These are phyloP conservation scores for Ricordea florida DNA, from an alignment of 92 coral and sea anemone genomes.

Conservation along the genomic window DNA sequence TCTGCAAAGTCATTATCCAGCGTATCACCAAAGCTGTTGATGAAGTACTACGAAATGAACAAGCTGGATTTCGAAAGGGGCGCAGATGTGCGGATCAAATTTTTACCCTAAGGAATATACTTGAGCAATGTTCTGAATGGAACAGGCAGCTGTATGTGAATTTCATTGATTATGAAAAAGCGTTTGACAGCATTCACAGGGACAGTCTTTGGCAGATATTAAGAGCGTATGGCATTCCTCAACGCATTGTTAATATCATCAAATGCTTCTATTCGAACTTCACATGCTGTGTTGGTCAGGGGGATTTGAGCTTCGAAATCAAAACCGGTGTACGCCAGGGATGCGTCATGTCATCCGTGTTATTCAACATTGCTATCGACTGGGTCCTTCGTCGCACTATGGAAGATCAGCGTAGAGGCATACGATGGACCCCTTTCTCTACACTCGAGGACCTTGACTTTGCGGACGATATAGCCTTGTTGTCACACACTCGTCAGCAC, in stretches of 20 bases:
- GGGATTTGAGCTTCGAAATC: neutral
- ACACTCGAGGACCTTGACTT: slow-evolving; percentile 17
- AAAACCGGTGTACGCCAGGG: slow-evolving; percentile 7
- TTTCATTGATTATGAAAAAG: slow-evolving; percentile 29
- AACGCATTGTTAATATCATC: slow-evolving; percentile 1
- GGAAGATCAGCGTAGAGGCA: slow-evolving; percentile 4
- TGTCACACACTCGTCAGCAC: slow-evolving; percentile 17
- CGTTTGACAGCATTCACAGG: slow-evolving; percentile 42
- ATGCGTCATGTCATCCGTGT: slow-evolving; percentile 12
- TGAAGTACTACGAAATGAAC: slow-evolving; percentile 11
- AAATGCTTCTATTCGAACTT: slow-evolving; percentile 8
- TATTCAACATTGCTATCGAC: slow-evolving; percentile 16
- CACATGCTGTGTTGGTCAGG: neutral
- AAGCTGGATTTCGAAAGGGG: slow-evolving; percentile 21
- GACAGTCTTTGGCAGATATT: neutral
- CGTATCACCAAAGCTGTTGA: neutral
- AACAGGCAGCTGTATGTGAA: slow-evolving; percentile 1
- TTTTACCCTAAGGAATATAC: slow-evolving; percentile 20
- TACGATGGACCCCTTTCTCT: slow-evolving; percentile 38
- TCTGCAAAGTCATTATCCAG: neutral
- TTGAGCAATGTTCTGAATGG: slow-evolving; percentile 40
- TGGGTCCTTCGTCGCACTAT: slow-evolving; percentile 8
- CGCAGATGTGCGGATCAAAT: slow-evolving; percentile 1
- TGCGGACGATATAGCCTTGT: slow-evolving; percentile 33
- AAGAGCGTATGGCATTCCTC: neutral